Base-by-base conservation (phyloP, 1,140 invertebrate genomes). In the Drosophila equinoxialis region DNA sequence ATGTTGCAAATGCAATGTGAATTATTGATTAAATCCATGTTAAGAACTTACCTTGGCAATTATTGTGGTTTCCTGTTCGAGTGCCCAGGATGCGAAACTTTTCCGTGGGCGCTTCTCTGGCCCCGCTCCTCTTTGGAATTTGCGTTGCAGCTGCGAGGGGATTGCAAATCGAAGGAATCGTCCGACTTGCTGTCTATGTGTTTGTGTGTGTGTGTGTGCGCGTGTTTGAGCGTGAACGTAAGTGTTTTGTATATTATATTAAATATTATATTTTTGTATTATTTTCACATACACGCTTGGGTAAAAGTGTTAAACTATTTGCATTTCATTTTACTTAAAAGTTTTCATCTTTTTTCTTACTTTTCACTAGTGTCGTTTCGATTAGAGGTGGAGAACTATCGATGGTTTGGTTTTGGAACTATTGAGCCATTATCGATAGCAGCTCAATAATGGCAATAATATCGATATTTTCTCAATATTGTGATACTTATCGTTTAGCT, bases 141-240 rank as follows among this genome's bases (percentile, higher is more conserved):
- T 87, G 84, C 84, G 84, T 89, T 89, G 84, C 84, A 87, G 84
- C 83, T 87, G 84, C 74, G 71, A 80, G 70, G 65, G 80, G 72
- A 75, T 59, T 73, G 74, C 71, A 72, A 75, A 68, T 68, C 17
- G 3, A 48, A 48, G 71, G 64, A 65, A 65, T 71, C 65, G 60
- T 20, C 17, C 66, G 54, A 51, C 41, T 51, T 59, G 51, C 57
- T 69, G 45, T 68, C 48, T 72, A 41, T 68, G 60, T 57, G 71
- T 68, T 62, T 71, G 74, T 39, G 51, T 68, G 60, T 51, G 71
- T 68, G 68, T 71, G 70, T 39, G 71, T 69, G 54, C 67, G 72
- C 23, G 61, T 57, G 54, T 70, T 37, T 48, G 37, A 61, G 68
- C 5, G 6, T 30, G 30, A 30, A 30, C 30, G 30, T 30, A 5